Conservation (phyloP, 2,888 invertebrate genomes). For the Aporophyla nigra region DNA sequence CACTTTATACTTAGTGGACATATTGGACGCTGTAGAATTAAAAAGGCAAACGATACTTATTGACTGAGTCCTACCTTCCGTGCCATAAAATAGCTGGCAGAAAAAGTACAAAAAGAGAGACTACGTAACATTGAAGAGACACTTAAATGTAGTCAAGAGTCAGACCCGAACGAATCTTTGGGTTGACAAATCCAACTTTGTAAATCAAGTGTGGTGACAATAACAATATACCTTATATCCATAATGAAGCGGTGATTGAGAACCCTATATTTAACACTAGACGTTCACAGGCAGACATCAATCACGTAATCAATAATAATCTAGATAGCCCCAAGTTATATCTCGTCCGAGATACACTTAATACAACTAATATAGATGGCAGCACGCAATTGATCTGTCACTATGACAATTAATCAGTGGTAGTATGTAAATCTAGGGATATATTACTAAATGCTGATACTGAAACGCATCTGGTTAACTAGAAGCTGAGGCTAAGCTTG, state of each 20-base stretch:
- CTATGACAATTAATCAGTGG: conserved; percentile 59
- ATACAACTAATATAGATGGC: conserved; percentile 37
- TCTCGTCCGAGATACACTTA: conserved; percentile 30
- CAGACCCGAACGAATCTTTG: neutral
- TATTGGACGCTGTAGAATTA: conserved; percentile 16
- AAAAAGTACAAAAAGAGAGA: conserved; percentile 6
- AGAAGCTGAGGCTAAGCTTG: conserved; percentile 2
- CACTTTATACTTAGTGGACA: conserved; percentile 32
- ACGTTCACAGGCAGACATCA: neutral
- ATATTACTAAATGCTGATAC: conserved; percentile 13
- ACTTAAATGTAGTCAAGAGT: neutral
- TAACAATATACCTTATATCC: neutral
- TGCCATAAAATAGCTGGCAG: neutral
- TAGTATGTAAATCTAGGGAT: conserved; percentile 35
- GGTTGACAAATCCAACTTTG: neutral
- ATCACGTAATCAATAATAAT: conserved; percentile 44
- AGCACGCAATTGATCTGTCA: conserved; percentile 49
- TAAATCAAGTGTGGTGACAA: neutral
- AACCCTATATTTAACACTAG: conserved; percentile 5
- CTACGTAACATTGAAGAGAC: neutral
- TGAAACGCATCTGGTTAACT: conserved; percentile 13
- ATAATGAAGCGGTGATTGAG: conserved; percentile 14
- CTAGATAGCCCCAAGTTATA: conserved; percentile 33
- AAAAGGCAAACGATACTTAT: conserved; percentile 26
- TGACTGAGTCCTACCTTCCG: neutral